These are phyloP conservation scores for Drosophila malerkotliana DNA, from an alignment of 1,140 invertebrate species.

Conservation along the genomic window DNA sequence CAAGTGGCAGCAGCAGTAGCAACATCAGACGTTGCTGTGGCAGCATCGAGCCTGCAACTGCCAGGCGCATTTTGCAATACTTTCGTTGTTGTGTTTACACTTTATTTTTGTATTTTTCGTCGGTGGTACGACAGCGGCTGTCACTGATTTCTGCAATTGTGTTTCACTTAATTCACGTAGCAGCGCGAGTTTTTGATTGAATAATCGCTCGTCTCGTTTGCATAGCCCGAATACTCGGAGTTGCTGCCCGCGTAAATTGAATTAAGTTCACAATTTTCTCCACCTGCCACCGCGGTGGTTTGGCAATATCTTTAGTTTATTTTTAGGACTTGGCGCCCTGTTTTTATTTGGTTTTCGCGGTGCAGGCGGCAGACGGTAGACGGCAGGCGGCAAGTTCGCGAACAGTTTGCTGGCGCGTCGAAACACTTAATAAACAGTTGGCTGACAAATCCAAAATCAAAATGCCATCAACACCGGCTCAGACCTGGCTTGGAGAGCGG, in stretches of 20 bases:
- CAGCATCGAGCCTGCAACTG: constrained; percentile 2
- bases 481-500: constrained; percentile 24
- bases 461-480: constrained; percentile 73
- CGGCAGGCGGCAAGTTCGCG: constrained; percentile 43
- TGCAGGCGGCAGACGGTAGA: constrained; percentile 22
- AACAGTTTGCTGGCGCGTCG: constrained; percentile 78
- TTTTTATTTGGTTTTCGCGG: constrained; percentile 4
- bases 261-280: constrained; percentile 40
- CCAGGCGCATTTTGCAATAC: constrained; percentile 74
- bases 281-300: constrained; percentile 9
- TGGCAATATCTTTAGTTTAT: constrained; percentile 30
- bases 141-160: constrained; percentile 72
- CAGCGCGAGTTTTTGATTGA: constrained; percentile 78
- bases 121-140: constrained; percentile 12
- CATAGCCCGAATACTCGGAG: constrained; percentile 50
- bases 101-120: constrained; percentile 14
- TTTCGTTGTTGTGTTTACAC: constrained; percentile 47
- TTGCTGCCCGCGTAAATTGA: constrained; percentile 26
- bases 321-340: constrained; percentile 34
- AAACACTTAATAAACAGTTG: constrained; percentile 82
- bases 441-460: constrained; percentile 83
- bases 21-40: constrained; percentile 44
- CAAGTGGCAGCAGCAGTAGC: constrained; percentile 28
- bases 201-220: constrained; percentile 72
- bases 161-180: constrained; percentile 81